These are phyloP conservation scores for Chaenocephalus aceratus DNA, from an alignment of 2,113 vertebrate species.

Conservation along the genomic window DNA sequence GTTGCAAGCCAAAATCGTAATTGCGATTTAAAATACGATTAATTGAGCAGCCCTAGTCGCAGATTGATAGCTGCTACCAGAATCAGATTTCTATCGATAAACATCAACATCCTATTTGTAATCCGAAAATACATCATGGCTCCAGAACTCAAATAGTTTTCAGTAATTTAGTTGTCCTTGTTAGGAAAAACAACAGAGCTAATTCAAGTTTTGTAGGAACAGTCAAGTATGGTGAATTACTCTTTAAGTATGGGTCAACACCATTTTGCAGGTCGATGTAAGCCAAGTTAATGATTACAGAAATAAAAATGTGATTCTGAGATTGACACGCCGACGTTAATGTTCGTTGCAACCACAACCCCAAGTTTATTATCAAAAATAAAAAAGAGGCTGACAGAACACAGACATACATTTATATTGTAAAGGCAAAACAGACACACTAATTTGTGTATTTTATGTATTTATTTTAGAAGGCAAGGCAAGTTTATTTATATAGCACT, in stretches of 20 bases:
- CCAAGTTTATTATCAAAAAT: too few species aligned
- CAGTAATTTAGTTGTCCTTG: background rate
- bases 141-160: background rate
- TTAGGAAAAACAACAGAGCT: background rate
- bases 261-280: background rate
- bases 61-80: background rate
- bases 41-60: background rate
- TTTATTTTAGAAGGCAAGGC: background rate
- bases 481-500: too few species aligned
- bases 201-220: background rate
- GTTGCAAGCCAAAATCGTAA: too few species aligned
- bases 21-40: too few species aligned
- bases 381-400: too few species aligned
- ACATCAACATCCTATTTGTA: background rate
- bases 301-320: too few species aligned
- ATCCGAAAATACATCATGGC: too few species aligned
- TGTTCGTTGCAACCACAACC: too few species aligned
- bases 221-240: background rate
- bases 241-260: background rate
- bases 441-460: background rate
- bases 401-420: too few species aligned
- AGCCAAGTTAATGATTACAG: background rate
- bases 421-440: background rate
- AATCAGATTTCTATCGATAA: background rate
- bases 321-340: too few species aligned